These are phyloP conservation scores for Microchirus variegatus DNA, from an alignment of 2,797 vertebrate genomes.

Conservation along the genomic window DNA sequence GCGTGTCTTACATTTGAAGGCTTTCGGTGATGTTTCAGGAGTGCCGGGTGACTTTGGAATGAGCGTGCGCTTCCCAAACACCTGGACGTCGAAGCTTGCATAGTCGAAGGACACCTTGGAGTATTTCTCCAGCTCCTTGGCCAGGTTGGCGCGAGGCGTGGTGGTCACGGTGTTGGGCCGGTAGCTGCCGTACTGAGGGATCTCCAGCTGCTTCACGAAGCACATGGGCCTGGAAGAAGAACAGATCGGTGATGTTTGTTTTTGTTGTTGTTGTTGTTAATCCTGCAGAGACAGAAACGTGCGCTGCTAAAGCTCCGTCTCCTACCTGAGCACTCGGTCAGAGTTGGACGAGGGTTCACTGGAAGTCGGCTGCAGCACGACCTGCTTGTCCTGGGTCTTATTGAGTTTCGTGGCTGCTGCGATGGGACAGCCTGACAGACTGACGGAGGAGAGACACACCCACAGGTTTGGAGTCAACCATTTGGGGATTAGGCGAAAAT, in stretches of 20 bases:
- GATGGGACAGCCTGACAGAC: slow-evolving; percentile 96
- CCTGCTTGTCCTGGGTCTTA: slow-evolving; percentile 90
- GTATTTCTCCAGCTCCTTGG: slow-evolving; percentile 99
- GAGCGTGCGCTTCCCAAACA: slow-evolving; percentile 98
- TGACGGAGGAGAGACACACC: slow-evolving; percentile 51
- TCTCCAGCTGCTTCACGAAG: slow-evolving; percentile 98
- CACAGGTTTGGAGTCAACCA: slow-evolving; percentile 16
- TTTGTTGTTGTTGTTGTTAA: neutral
- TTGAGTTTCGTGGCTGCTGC: slow-evolving; percentile 94
- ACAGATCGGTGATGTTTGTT: neutral
- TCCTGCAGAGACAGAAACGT: neutral
- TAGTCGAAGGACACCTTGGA: slow-evolving; percentile 99
- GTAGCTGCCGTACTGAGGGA: slow-evolving; percentile 95
- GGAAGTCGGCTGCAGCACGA: slow-evolving; percentile 80
- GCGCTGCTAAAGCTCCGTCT: neutral
- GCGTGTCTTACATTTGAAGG: slow-evolving; percentile 93
- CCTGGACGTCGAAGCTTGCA: slow-evolving; percentile 99
- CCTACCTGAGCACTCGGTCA: slow-evolving; percentile 95
- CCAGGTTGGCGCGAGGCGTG: slow-evolving; percentile 95
- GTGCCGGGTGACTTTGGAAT: slow-evolving; percentile 94
- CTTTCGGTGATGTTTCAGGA: slow-evolving; percentile 96
- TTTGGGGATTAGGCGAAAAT: no score
- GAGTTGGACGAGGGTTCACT: slow-evolving; percentile 89
- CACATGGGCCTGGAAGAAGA: slow-evolving; percentile 92
- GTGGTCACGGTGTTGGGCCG: slow-evolving; percentile 90